Base-by-base conservation (phyloP, 1,140 invertebrate species). In the Druon quercuslanigerum region DNA sequence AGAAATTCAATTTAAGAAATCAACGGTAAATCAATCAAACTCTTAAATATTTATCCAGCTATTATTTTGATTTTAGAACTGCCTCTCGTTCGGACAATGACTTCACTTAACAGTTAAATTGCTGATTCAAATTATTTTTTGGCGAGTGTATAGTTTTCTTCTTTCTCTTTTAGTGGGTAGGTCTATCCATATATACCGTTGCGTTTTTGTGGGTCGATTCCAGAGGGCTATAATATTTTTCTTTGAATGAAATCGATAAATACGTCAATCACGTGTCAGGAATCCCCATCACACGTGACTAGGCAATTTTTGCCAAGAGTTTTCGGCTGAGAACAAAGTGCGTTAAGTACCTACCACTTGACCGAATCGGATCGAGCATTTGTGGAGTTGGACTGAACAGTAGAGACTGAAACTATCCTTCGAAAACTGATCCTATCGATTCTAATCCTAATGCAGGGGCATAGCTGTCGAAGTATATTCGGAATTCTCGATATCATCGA, bases 251-350 rank as follows among this genome's bases (percentile, higher is more conserved):
- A 66, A 66, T 66, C 60, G 60, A 66, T 66, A 66, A 66, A 66
- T 66, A 33, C 60, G 60, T 66, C 60, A 46, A 66, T 66, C 60
- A 66, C 25, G 60, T 66, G 60, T 66, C 60, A 66, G 13, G 60
- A 40, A 66, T 66, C 60, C n/a, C 60, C 60, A 40, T 66, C 60
- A 66, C 57, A 66, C 33, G 60, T 66, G 60, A 66, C 60, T 66
- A 20, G 60, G 25, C 60, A 66, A 66, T 66, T 66, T 66, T 66
- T 66, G 20, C 57, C 60, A 33, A 6, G 25, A 66, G 60, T 66
- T 66, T 33, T 66, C 60, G 25, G 33, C 25, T 14, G 33, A 16
- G 60, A 66, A 66, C n/a, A 46, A 66, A 66, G 25, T 66, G 60
- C 60, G 14, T 66, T 66, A 66, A 66, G 52, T 66, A 66, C 33